phyloP scores from a whole-genome alignment of 2,797 vertebrate species.

The Amniataba percoides region DNA sequence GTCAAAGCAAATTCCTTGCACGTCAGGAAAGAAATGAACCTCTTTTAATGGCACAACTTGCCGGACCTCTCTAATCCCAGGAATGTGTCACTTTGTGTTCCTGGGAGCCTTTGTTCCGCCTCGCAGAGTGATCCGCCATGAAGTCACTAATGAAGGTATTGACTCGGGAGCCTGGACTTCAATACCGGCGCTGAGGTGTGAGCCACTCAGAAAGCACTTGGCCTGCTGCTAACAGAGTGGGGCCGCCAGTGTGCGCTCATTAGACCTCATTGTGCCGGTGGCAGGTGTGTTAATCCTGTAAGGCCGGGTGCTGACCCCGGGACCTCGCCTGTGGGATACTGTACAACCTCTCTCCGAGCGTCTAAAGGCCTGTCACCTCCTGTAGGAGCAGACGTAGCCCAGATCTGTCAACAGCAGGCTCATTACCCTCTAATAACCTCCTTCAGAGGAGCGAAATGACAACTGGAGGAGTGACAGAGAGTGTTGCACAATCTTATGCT shows the following conservation, averaged over 20 bases:
- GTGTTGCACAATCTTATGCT: background rate
- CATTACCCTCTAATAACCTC: constrained; percentile 50
- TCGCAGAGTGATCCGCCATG: constrained; percentile 59
- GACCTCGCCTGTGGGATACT: constrained; percentile 69
- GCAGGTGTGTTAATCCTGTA: constrained; percentile 80
- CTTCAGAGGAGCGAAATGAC: constrained; percentile 9
- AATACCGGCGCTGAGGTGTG: constrained; percentile 58
- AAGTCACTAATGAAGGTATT: constrained; percentile 81
- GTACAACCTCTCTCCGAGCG: constrained; percentile 54
- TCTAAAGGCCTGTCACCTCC: constrained; percentile 64
- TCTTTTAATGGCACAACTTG: constrained; percentile 58
- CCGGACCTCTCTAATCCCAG: constrained; percentile 67
- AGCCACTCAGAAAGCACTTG: constrained; percentile 60
- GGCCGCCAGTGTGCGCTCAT: constrained; percentile 65
- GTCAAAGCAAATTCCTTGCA: constrained; percentile 54
- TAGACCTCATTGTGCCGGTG: constrained; percentile 70
- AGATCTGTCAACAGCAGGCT: constrained; percentile 64
- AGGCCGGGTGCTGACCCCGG: constrained; percentile 63
- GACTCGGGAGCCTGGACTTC: constrained; percentile 71
- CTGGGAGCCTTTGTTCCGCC: constrained; percentile 64
- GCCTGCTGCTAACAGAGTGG: constrained; percentile 60
- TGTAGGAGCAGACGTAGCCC: constrained; percentile 54
- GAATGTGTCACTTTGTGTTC: constrained; percentile 79
- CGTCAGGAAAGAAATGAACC: constrained; percentile 43
- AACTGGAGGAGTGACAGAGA: background rate